Evolutionary conservation across 1,140 invertebrate species (phyloP), one percentile per base, ranked within the genome.

Genomic region (Dinoponera quadriceps): DNA sequence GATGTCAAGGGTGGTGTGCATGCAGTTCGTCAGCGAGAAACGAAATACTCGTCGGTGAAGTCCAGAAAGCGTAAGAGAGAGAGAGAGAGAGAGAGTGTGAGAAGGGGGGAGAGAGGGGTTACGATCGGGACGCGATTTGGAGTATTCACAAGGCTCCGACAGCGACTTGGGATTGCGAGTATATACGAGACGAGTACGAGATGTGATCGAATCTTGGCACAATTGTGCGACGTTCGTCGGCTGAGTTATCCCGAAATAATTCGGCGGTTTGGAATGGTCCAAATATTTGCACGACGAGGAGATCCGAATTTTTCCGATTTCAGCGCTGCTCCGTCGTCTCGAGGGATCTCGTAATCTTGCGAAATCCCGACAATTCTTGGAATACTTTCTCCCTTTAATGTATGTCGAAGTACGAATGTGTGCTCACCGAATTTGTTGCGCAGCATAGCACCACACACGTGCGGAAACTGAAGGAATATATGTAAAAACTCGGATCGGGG

Each of bases 211-310:
- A 68, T 68, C 38, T 55, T 49, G 22, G 33, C 51, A 7, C 29
- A 55, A 55, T 20, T 20, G 20, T 49, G 49, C 44, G 48, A 54
- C 20, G 49, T 78, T 69, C 16, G 51, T 69, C 16, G 51, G 16
- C 22, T 9, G 63, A 48, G 22, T 44, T 14, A 27, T 9, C 7
- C 22, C 18, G 33, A 11, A 44, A 44, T 57, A 59, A 80, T 69
- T 68, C 22, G 22, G 44, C 25, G 13, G 33, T 25, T 57, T 69
- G 75, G 25, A 71, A 80, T 71, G 14, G 65, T 29, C 51, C 75
- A 44, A 59, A 71, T 44, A 80, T 71, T 69, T 55, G 33, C 13
- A 1, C 27, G 27, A 14, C 65, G 65, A 27, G 20, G 49, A 22
- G n/a, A 55, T 68, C 44, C 48, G 20, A 33, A 63, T 48, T 44